Evolutionary conservation across 2,113 vertebrate species (phyloP), one percentile per base, ranked within the genome.

Genomic region (Heterotis niloticus): DNA sequence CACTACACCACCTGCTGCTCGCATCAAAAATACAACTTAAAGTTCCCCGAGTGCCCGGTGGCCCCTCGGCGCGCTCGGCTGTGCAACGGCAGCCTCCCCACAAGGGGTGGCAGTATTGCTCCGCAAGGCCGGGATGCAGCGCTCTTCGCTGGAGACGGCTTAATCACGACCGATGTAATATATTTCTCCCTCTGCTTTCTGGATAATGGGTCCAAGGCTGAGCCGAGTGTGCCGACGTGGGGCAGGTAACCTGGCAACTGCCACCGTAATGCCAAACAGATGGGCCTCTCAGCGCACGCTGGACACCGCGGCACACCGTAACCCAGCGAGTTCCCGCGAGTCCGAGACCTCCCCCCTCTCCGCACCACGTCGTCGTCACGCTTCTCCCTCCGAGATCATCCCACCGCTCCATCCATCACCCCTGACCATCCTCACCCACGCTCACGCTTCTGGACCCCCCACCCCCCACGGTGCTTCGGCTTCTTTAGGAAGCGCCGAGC

Each of bases 221-320:
- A 88, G 90, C 90, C 80, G 87, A 91, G 91, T 88, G 91, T 90
- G 86, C 82, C 88, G 81, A 87, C 87, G 86, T 84, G 29, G 88
- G 87, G 92, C 91, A 93, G 93, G 93, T 93, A 93, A 91, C 91
- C 91, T 90, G 91, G 92, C 92, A 93, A 93, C 92, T 90, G 90
- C 81, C 57, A 89, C 89, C 89, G 85, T 90, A 91, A 90, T 91
- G 83, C 89, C 83, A 91, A 93, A 90, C 93, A 94, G 93, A 93
- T 93, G 93, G 93, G 81, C 90, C 88, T 90, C 89, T 88, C 90
- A 87, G 86, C 88, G 88, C 91, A 92, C 90, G 90, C 90, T 91
- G 91, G 90, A 90, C 92, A 91, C 87, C 86, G 85, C 88, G 83
- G 67, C 12, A 69, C 88, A 86, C 87, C 84, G 88, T 89, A 17